Base-by-base conservation (phyloP, 2,797 vertebrate genomes). In the Acanthurus leucopareius region DNA sequence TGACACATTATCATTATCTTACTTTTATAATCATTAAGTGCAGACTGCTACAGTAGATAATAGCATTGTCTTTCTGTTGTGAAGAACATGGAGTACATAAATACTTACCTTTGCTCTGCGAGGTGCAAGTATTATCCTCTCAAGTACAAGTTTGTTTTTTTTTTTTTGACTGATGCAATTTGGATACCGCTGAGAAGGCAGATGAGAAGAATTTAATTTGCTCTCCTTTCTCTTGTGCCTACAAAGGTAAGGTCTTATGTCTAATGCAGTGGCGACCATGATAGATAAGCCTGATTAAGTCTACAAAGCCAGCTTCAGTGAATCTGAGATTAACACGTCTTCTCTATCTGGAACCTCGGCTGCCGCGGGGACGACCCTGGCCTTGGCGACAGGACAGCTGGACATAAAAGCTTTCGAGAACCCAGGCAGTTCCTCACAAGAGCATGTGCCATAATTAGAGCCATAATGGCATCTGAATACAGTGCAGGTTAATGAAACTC, bases 381-480 rank as follows among this genome's bases (percentile, higher is more conserved):
- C 87, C 90, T 90, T 77, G 85, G 89, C 61, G 91, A 94, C 91
- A 91, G 90, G 91, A 86, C 86, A 82, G 90, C 77, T 56, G 80
- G 84, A 92, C 91, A 85, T 92, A 81, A 91, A 86, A 88, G 91
- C 89, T 89, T 88, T 86, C 47, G 57, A 87, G 85, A 92, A 88
- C 67, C 83, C 67, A 72, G 84, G 85, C 83, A 78, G 84, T 93
- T 94, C 92, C 85, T 93, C 91, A 91, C 89, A 87, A 83, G 86
- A 91, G 91, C 86, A 68, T 90, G 92, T 85, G 90, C 94, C 94
- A 94, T 96, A 95, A 96, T 96, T 95, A 96, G 92, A 93, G 94
- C 94, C 90, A 95, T 96, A 93, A 96, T 95, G 92, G 93, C 83
- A 81, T 89, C 93, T 95, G 92, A 95, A 94, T 92, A 90, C 89